Evolutionary conservation across 1,140 invertebrate species (phyloP).

Genomic region (Babylonia areolata): DNA sequence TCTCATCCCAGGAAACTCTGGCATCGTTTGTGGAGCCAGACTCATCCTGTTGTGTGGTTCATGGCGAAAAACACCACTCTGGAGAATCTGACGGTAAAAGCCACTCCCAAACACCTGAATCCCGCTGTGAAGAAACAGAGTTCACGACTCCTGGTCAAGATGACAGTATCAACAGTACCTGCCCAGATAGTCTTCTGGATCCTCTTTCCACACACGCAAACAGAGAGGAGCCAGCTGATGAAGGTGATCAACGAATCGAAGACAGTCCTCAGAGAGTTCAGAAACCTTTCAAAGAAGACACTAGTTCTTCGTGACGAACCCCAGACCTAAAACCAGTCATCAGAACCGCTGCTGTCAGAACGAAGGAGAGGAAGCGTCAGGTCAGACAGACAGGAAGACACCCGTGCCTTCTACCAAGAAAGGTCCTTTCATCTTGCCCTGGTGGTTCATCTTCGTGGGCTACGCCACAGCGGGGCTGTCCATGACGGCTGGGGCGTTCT

Average conservation of each 20-base stretch:
- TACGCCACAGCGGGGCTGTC: conserved; percentile 70
- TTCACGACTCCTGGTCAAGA: background rate
- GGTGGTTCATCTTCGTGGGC: conserved; percentile 62
- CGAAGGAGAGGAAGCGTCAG: background rate
- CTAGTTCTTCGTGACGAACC: background rate
- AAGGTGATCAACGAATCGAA: background rate
- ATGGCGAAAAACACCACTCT: background rate
- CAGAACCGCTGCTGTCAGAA: background rate
- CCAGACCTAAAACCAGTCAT: background rate
- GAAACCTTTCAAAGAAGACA: background rate
- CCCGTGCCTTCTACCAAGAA: background rate
- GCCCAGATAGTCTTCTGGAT: background rate
- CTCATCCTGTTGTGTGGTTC: background rate
- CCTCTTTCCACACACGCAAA: background rate
- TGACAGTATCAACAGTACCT: background rate
- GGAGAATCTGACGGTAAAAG: background rate
- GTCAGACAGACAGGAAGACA: background rate
- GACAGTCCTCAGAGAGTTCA: background rate
- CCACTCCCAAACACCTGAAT: background rate
- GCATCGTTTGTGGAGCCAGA: background rate
- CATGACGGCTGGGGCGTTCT: conserved; percentile 75
- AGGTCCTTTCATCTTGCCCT: conserved; percentile 44
- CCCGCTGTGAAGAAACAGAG: background rate
- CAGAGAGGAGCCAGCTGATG: background rate
- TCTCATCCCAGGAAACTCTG: background rate